Evolutionary conservation across 2,113 vertebrate species (phyloP).

Genomic region (Charadrius vociferus): DNA sequence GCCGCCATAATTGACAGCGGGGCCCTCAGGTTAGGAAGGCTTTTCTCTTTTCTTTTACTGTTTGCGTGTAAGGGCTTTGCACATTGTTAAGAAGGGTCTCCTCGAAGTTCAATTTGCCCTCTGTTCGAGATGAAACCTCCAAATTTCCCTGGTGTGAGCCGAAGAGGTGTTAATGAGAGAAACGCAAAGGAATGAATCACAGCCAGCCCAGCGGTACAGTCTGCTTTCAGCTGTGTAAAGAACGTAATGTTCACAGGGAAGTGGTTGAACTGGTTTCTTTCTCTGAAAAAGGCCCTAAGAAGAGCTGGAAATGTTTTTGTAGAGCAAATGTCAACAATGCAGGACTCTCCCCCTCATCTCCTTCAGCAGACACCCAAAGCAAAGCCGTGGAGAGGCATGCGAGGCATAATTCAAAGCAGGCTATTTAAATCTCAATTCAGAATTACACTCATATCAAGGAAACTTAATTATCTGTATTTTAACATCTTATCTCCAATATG

Average conservation of each 20-base stretch:
- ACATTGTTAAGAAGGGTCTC: slow-evolving; percentile 8
- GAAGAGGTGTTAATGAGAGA: slow-evolving; percentile 49
- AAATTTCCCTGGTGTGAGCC: not conserved
- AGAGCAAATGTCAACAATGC: slow-evolving; percentile 60
- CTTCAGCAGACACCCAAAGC: slow-evolving; percentile 22
- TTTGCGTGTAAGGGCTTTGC: not conserved
- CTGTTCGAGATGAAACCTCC: not conserved
- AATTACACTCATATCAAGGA: slow-evolving; percentile 16
- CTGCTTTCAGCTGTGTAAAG: not conserved
- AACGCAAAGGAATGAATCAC: not conserved
- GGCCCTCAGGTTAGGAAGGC: slow-evolving; percentile 4
- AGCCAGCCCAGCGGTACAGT: not conserved
- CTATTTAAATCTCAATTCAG: slow-evolving; percentile 52
- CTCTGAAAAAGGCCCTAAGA: slow-evolving; percentile 35
- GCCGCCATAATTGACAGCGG: slow-evolving; percentile 5
- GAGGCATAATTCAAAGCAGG: slow-evolving; percentile 17
- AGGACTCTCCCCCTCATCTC: not conserved
- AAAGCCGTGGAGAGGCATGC: not conserved
- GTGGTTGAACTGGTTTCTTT: slow-evolving; percentile 59
- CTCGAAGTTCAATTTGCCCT: not conserved
- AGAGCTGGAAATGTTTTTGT: slow-evolving; percentile 60
- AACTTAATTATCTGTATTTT: slow-evolving; percentile 55
- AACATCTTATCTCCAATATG: slow-evolving; percentile 51
- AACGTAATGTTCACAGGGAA: slow-evolving; percentile 12
- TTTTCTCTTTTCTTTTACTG: not conserved